Conservation (phyloP, 2,888 invertebrate species). For the Girardia tigrina region DNA sequence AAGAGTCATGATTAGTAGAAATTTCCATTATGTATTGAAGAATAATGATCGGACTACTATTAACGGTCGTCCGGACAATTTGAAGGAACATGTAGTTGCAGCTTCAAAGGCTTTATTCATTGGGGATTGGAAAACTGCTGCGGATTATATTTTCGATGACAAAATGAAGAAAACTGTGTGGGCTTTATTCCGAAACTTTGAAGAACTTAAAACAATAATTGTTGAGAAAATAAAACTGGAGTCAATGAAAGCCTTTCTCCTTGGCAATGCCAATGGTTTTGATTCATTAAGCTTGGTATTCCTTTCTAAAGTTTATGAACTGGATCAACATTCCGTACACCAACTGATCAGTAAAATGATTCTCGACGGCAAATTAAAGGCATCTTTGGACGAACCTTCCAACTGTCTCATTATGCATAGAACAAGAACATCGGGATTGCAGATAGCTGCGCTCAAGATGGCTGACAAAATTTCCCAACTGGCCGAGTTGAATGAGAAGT, state of each 20-base stretch:
- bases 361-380: constrained; percentile 86
- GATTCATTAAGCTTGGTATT: constrained; percentile 82
- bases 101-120: constrained; percentile 95
- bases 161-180: constrained; percentile 71
- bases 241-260: constrained; percentile 82
- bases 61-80: constrained; percentile 81
- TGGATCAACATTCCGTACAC: constrained; percentile 61
- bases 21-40: constrained; percentile 90
- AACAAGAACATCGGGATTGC: constrained; percentile 88
- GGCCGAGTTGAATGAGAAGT: constrained; percentile 78
- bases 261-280: constrained; percentile 94
- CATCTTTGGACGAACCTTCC: constrained; percentile 91
- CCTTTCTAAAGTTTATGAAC: constrained; percentile 81
- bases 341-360: constrained; percentile 88
- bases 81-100: constrained; percentile 96
- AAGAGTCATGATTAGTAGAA: constrained; percentile 82
- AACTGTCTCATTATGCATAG: constrained; percentile 94
- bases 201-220: background rate
- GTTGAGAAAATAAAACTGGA: constrained; percentile 66
- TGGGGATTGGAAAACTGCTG: constrained; percentile 88
- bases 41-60: constrained; percentile 82
- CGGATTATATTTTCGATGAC: constrained; percentile 86
- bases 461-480: constrained; percentile 72
- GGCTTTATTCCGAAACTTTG: constrained; percentile 12
- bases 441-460: constrained; percentile 83